phyloP scores from a whole-genome alignment of 2,113 vertebrate genomes.

The Octodon degus region DNA sequence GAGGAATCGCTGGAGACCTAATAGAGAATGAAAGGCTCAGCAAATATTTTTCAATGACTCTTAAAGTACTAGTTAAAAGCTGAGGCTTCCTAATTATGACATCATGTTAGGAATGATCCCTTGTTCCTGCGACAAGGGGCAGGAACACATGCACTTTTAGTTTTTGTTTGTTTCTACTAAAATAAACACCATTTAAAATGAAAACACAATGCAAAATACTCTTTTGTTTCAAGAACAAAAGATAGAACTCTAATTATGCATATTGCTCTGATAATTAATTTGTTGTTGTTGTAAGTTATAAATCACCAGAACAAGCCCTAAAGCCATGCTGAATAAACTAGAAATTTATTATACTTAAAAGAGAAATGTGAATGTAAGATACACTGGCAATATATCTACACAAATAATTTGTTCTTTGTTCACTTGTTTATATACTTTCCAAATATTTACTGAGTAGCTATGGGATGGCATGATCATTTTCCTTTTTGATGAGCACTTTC shows the following conservation, averaged over 20 bases:
- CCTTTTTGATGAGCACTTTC: neutral
- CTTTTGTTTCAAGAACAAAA: slow-evolving; percentile 1
- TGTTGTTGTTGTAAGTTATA: slow-evolving; percentile 47
- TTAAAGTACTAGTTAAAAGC: neutral
- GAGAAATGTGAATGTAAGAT: neutral
- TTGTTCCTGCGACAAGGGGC: neutral
- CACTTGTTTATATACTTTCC: neutral
- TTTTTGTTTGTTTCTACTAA: slow-evolving; percentile 42
- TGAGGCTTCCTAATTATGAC: neutral
- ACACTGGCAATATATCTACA: neutral
- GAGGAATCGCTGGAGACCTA: neutral
- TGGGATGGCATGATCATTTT: neutral
- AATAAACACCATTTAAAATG: neutral
- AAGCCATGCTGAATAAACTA: slow-evolving; percentile 24
- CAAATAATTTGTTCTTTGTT: slow-evolving; percentile 18
- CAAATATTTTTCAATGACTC: neutral
- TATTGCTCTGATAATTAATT: slow-evolving; percentile 65
- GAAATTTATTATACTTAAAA: slow-evolving; percentile 32
- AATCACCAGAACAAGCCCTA: slow-evolving; percentile 47
- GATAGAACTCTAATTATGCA: slow-evolving; percentile 52
- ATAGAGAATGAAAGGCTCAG: neutral
- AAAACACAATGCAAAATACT: slow-evolving; percentile 46
- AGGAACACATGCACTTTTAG: neutral
- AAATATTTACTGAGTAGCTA: slow-evolving; percentile 9
- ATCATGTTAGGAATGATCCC: neutral